Conservation (phyloP, 1,140 invertebrate species). For the Brachionus angularis region DNA sequence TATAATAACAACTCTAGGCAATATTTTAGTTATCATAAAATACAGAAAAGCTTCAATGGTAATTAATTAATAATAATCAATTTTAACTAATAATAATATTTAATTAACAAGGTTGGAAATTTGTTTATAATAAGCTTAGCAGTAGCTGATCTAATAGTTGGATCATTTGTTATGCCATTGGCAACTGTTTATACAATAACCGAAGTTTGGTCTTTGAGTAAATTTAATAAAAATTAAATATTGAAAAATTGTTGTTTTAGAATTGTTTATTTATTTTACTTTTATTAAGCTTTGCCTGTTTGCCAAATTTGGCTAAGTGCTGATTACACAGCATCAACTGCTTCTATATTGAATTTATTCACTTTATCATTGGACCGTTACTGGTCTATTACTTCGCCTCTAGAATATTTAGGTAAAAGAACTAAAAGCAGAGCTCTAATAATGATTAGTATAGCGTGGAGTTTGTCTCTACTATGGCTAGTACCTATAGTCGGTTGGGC, state of each 20-base stretch:
- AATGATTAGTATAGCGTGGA: conserved; percentile 62
- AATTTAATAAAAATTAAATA: neutral
- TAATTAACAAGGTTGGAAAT: conserved; percentile 27
- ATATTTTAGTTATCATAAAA: conserved; percentile 9
- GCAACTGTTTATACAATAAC: conserved; percentile 7
- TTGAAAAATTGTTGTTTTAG: neutral
- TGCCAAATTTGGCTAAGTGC: conserved; percentile 60
- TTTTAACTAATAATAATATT: neutral
- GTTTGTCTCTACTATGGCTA: conserved; percentile 60
- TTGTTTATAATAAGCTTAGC: conserved; percentile 41
- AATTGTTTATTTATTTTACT: conserved; percentile 45
- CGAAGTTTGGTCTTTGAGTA: conserved; percentile 7
- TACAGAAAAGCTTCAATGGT: conserved; percentile 37
- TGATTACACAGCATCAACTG: conserved; percentile 66
- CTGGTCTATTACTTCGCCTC: conserved; percentile 63
- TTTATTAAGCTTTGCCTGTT: conserved; percentile 46
- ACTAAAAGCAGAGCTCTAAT: conserved; percentile 58
- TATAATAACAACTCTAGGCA: conserved; percentile 22
- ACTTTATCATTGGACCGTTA: conserved; percentile 58
- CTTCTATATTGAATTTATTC: conserved; percentile 66
- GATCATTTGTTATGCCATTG: conserved; percentile 31
- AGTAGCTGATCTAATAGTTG: conserved; percentile 34
- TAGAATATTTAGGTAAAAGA: conserved; percentile 63
- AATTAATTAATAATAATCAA: neutral
- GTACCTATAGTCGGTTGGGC: conserved; percentile 61